These are phyloP conservation scores for Carcina quercana DNA, from an alignment of 2,888 invertebrate genomes.

Conservation along the genomic window DNA sequence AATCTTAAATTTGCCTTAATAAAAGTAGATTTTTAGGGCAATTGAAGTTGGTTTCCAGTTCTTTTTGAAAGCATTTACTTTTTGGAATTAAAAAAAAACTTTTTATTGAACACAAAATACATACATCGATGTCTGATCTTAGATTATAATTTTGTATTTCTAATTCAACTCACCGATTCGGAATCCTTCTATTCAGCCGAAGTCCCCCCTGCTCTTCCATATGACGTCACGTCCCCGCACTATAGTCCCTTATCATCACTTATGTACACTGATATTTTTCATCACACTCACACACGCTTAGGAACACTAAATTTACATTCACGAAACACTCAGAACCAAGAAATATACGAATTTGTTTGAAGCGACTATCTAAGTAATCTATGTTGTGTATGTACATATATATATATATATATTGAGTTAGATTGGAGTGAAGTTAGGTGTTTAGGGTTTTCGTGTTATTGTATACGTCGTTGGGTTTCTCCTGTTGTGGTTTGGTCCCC, in stretches of 20 bases:
- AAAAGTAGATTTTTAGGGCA: no score
- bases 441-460: slow-evolving; percentile 16
- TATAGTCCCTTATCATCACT: slow-evolving; percentile 14
- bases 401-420: slow-evolving; percentile 2
- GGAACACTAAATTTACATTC: slow-evolving; percentile 9
- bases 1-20: no score
- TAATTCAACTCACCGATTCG: slow-evolving; percentile 6
- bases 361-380: slow-evolving; percentile 3
- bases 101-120: no score
- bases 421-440: slow-evolving; percentile 7
- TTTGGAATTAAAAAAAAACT: no score
- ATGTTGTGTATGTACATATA: no score
- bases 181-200: slow-evolving; percentile 18
- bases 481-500: slow-evolving; percentile 49
- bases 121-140: no score
- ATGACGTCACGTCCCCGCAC: no score
- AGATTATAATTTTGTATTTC: no score
- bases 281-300: slow-evolving; percentile 9
- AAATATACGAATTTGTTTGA: not conserved
- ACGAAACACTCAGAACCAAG: slow-evolving; percentile 1
- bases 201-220: no score
- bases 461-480: slow-evolving; percentile 22
- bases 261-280: slow-evolving; percentile 27
- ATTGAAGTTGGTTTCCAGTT: no score
- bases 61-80: no score